Evolutionary conservation across 2,113 vertebrate genomes (phyloP), one percentile per base, ranked within the genome.

Genomic region (Lepisosteus osseus): DNA sequence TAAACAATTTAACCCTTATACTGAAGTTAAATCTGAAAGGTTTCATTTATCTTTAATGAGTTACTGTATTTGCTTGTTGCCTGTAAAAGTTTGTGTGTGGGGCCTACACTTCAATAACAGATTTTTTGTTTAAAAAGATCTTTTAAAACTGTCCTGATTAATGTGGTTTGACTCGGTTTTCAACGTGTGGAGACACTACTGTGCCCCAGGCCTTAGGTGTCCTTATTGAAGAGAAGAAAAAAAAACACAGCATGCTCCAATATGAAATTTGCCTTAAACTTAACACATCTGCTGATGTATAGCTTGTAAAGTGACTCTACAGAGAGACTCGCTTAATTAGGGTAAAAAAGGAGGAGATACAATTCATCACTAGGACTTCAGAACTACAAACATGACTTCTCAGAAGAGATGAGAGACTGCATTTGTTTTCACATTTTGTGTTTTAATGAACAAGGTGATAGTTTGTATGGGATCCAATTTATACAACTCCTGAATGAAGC

Each of bases 81-180:
- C 29, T 29, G 29, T 29, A 29, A 29, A 29, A 29, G 29, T 59
- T 17, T 13, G 54, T 54, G 4, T 41, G 6, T n/a, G 55, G 42
- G 55, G 43, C 4, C 61, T 61, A 54, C 40, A 73, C 55, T 15
- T 68, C 57, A 51, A 45, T 68, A 67, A 61, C 54, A 73, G 72
- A 54, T 59, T 67, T 72, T 72, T 67, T 56, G 61, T 42, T 43
- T 51, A 54, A 54, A n/a, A 73, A 59, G 61, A 64, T 13, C 4
- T 72, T 72, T 65, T 65, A 65, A 72, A 76, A 67, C 45, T 47
- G 77, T 77, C 79, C 79, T 86, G 86, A 89, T 84, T 89, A 88
- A 90, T 90, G 87, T 83, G 69, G 84, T 86, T 88, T 88, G 90
- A 91, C 87, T 87, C 79, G 86, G 80, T 90, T 88, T 89, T 80